These are phyloP conservation scores for Lepidocolaptes lacrymiger DNA, from an alignment of 2,797 vertebrate species.

Conservation along the genomic window DNA sequence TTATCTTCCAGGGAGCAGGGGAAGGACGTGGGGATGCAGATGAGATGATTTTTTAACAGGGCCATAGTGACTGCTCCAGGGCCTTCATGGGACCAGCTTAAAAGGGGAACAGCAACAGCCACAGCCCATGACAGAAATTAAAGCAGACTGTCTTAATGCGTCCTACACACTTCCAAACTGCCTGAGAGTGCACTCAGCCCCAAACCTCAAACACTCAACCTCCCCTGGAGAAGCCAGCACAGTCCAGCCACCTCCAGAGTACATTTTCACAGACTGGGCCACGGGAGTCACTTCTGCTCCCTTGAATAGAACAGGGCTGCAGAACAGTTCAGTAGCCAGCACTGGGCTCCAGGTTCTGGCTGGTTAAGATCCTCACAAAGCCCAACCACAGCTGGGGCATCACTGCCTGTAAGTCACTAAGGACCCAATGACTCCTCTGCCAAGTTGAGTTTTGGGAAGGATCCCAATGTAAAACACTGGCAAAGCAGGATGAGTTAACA, in stretches of 20 bases:
- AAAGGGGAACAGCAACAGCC: background rate
- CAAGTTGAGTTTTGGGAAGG: background rate
- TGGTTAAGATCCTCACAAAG: background rate
- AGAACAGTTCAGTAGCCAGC: background rate
- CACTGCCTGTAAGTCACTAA: background rate
- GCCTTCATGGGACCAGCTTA: background rate
- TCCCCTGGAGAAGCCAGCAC: background rate
- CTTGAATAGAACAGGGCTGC: background rate
- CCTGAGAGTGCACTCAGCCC: too few species aligned
- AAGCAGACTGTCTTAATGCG: background rate
- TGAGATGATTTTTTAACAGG: background rate
- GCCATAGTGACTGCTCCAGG: background rate
- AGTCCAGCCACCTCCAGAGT: background rate
- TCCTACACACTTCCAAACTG: fast-evolving
- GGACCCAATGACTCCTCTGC: background rate
- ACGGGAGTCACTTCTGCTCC: background rate
- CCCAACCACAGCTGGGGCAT: background rate
- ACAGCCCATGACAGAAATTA: background rate
- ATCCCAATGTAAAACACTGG: background rate
- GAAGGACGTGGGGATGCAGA: fast-evolving
- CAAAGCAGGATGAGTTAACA: background rate
- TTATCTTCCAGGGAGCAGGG: too few species aligned
- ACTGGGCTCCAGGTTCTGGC: background rate
- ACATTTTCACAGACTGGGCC: background rate
- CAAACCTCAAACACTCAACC: background rate